Evolutionary conservation across 2,888 invertebrate genomes (phyloP), one percentile per base, ranked within the genome.

Genomic region (Himalopsyche kuldschensis): DNA sequence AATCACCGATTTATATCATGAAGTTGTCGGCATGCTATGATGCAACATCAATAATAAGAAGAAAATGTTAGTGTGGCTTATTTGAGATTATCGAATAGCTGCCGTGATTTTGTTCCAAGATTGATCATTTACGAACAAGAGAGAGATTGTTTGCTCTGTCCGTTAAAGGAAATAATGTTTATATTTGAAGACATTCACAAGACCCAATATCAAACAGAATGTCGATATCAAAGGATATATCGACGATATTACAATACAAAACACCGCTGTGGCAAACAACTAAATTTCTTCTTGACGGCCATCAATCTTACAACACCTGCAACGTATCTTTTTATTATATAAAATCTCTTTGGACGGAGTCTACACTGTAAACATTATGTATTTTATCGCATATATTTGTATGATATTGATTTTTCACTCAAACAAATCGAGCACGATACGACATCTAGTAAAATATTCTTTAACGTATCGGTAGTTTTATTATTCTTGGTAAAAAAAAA

Each of bases 241-340:
- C 17, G 20, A 78, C 17, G 47, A 41, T 24, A 20, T 78, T 78
- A 35, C 10, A 24, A 6, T 30, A 69, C 69, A 27, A 76, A 35
- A 5, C 35, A 32, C 17, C 24, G 35, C 1, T 76, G 30, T 31
- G 17, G 4, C 76, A 32, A 35, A 20, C 76, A 69, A 27, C 69
- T 11, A 30, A 69, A 69, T 69, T 27, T 69, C 15, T 20, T n/a
- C 17, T 27, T 24, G n/a, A 75, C 79, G 79, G 76, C 84, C 84
- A 81, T 84, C 84, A 84, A 84, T 84, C 79, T 81, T 20, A 75
- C 79, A 55, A 41, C 84, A 84, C 81, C 81, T 84, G 81, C 55
- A 75, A 5, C 24, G 20, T 30, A 11, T 69, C 11, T 69, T 11
- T 41, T 24, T 69, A 69, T 41, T 11, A 41, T 69, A 30, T 69